Evolutionary conservation across 2,113 vertebrate genomes (phyloP).

Genomic region (Silurus asotus): DNA sequence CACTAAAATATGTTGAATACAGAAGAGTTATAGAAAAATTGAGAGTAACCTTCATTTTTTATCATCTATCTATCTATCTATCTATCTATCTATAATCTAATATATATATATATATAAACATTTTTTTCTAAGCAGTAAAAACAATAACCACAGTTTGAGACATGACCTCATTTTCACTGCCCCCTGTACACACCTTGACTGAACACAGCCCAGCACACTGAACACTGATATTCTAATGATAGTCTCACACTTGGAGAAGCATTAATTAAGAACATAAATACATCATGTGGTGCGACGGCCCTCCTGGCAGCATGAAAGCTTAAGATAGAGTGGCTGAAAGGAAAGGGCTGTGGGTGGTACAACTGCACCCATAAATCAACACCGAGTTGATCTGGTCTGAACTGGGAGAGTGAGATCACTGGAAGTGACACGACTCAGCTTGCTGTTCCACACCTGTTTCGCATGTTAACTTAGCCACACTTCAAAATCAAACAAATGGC

Average conservation of each 20-base stretch:
- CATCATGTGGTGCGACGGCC: slow-evolving; percentile 5
- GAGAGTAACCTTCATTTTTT: no score
- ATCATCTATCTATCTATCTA: no score
- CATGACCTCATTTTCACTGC: background rate
- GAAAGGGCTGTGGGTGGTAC: slow-evolving; percentile 24
- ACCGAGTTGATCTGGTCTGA: slow-evolving; percentile 22
- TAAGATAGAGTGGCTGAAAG: slow-evolving; percentile 25
- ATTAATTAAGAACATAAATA: slow-evolving; percentile 31
- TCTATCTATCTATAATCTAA: no score
- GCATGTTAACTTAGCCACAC: background rate
- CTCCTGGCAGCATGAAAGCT: slow-evolving; percentile 11
- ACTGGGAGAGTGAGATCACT: slow-evolving; percentile 38
- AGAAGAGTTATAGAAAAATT: no score
- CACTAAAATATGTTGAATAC: background rate
- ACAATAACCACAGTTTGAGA: background rate
- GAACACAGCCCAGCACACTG: background rate
- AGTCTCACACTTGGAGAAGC: slow-evolving; percentile 7
- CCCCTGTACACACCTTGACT: background rate
- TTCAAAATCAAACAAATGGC: background rate
- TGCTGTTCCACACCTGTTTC: slow-evolving; percentile 43
- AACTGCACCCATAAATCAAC: slow-evolving; percentile 38
- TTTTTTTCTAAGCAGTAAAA: background rate
- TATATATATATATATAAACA: background rate
- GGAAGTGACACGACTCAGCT: slow-evolving; percentile 7
- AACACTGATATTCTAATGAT: slow-evolving; percentile 21